phyloP scores from a whole-genome alignment of 2,888 invertebrate genomes.

The Polyploca ridens region DNA sequence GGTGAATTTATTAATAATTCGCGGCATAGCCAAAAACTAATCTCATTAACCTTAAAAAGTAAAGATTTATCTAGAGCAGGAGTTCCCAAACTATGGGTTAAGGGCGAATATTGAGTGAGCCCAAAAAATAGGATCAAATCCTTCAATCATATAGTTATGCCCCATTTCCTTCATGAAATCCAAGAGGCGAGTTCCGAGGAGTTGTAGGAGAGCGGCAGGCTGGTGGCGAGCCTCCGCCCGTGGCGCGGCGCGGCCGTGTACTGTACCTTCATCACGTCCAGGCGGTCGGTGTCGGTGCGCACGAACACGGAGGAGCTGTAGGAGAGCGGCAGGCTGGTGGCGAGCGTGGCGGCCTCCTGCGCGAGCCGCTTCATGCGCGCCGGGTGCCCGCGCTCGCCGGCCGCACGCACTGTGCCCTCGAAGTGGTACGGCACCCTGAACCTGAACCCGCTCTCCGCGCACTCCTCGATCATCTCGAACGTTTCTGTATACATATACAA shows the following conservation, averaged over 20 bases:
- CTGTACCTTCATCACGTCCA: conserved; percentile 95
- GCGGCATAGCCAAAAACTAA: too few species aligned
- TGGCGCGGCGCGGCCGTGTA: conserved; percentile 92
- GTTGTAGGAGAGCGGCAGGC: conserved; percentile 95
- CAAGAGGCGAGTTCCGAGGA: conserved; percentile 76
- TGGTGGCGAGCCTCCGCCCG: conserved; percentile 95
- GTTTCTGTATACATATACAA: conserved; percentile 87
- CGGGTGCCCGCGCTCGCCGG: conserved; percentile 94
- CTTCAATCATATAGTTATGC: too few species aligned
- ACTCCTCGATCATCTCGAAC: conserved; percentile 95
- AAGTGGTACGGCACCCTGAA: conserved; percentile 96
- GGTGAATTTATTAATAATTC: too few species aligned
- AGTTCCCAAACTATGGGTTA: too few species aligned
- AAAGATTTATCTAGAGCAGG: too few species aligned
- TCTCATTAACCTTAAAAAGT: too few species aligned
- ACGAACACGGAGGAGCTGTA: conserved; percentile 98
- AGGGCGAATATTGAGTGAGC: too few species aligned
- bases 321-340: conserved; percentile 95
- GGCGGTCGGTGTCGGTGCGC: conserved; percentile 95
- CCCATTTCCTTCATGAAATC: too few species aligned
- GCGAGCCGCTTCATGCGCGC: conserved; percentile 95
- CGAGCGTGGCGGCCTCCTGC: conserved; percentile 97
- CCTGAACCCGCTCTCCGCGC: conserved; percentile 88
- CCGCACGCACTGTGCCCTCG: conserved; percentile 93
- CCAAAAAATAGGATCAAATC: too few species aligned